phyloP scores from a whole-genome alignment of 2,797 vertebrate species.

The Phalanger gymnotis region DNA sequence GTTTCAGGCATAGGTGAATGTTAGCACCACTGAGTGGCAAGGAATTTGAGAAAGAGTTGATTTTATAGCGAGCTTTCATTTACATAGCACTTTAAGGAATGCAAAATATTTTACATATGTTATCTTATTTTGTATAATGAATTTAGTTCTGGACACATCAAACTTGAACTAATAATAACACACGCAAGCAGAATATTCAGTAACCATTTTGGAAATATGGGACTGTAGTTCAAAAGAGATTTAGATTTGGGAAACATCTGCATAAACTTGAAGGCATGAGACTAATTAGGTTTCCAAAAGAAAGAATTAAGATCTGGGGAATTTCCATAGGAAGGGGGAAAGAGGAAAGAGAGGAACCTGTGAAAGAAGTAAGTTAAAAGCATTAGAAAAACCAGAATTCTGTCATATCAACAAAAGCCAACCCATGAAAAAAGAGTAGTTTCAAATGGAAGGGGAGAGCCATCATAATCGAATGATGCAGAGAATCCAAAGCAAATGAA shows the following conservation, averaged over 20 bases:
- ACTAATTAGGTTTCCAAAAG: background rate
- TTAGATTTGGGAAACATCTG: background rate
- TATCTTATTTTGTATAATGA: background rate
- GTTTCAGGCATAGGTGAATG: background rate
- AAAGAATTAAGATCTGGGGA: background rate
- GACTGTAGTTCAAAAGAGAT: background rate
- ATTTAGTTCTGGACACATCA: background rate
- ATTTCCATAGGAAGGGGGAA: background rate
- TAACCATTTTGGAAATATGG: background rate
- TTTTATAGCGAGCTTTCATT: background rate
- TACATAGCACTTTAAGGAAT: background rate
- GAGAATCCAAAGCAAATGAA: background rate
- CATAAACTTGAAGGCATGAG: background rate
- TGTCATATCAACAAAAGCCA: background rate
- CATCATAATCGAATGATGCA: background rate
- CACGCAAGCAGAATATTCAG: background rate
- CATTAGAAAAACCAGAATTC: background rate
- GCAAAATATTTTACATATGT: background rate
- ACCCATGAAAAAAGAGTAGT: background rate
- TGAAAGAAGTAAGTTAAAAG: background rate
- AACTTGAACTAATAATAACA: background rate
- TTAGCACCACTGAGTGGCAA: background rate
- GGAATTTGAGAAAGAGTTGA: background rate
- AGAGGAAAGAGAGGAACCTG: background rate
- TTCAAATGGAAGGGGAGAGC: background rate